A percentile compares a stretch with the other conserved stretches of the same genome.
phyloP scores from a whole-genome alignment of 2,113 vertebrate genomes.

The Vanacampus margaritifer region DNA sequence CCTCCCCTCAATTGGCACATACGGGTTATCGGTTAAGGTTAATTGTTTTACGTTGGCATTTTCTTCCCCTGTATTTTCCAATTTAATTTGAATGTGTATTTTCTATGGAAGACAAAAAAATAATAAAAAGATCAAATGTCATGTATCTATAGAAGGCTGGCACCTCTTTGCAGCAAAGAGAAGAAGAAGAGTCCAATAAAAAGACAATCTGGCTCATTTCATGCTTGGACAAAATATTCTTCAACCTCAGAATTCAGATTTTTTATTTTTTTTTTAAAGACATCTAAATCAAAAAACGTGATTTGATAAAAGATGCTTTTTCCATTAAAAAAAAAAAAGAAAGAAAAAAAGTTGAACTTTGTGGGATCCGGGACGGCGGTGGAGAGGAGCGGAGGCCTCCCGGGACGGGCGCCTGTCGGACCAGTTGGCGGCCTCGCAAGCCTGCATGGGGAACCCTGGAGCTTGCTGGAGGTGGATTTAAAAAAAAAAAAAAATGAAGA shows the following conservation, averaged over 20 bases:
- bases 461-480: not conserved
- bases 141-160: conserved; percentile 86
- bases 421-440: conserved; percentile 75
- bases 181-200: conserved; percentile 94
- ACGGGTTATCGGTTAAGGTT: not conserved
- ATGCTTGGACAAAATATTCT: not conserved
- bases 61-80: conserved; percentile 79
- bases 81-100: conserved; percentile 84
- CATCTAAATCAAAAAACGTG: no score
- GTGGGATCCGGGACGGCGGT: not conserved
- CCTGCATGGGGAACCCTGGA: conserved; percentile 24
- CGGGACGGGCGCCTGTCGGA: conserved; percentile 78
- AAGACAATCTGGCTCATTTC: conserved; percentile 94
- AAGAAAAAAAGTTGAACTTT: not conserved
- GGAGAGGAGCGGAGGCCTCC: conserved; percentile 48
- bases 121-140: conserved; percentile 71
- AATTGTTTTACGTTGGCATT: not conserved
- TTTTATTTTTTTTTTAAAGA: no score
- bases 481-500: not conserved
- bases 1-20: conserved; percentile 37
- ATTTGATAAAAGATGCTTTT: no score
- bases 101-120: conserved; percentile 69
- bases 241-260: not conserved
- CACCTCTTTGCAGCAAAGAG: conserved; percentile 91
- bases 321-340: no score